Base-by-base conservation (phyloP, 2,888 invertebrate species). In the Acanthococcus lagerstroemiae region DNA sequence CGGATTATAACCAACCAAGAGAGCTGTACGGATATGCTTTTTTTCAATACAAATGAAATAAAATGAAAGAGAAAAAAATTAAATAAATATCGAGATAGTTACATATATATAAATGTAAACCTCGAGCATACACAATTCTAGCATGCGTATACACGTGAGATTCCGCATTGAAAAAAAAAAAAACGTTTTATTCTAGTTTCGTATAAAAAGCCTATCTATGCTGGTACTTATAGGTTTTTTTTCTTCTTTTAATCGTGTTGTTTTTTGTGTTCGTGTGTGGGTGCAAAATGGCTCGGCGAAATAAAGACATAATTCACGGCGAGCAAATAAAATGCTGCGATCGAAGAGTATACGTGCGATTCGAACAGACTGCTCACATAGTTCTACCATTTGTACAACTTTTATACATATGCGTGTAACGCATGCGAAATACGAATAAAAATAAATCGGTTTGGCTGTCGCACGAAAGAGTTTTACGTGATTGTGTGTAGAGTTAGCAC, bases 281-380 rank as follows among this genome's bases (percentile, higher is more conserved):
- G 37, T 24, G 54, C n/a, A 22, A 54, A 54, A 54, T 3, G 22
- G 57, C 17, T 19, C 22, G 26, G 46, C 45, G 26, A 58, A 58
- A 58, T 58, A 58, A 58, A 58, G 58, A 58, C 58, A 58, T 58
- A 58, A 58, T 58, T 58, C 58, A 58, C 58, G 56, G 21, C n/a
- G 26, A 17, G 17, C 55, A 27, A 25, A 19, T 17, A 27, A 19
- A 15, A 12, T 3, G 30, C 21, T 55, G 57, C 12, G 12, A 15
- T 37, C 12, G 37, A 9, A 9, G 37, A 37, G 37, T n/a, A 37
- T 15, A 37, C n/a, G 37, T 9, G 12, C 37, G 37, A 37, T n/a
- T n/a, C n/a, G n/a, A n/a, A n/a, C n/a, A n/a, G n/a, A n/a, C n/a
- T n/a, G n/a, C n/a, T n/a, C n/a, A n/a, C n/a, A n/a, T n/a, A n/a